phyloP scores from a whole-genome alignment of 2,113 vertebrate genomes.

The Pelecanoides urinatrix region DNA sequence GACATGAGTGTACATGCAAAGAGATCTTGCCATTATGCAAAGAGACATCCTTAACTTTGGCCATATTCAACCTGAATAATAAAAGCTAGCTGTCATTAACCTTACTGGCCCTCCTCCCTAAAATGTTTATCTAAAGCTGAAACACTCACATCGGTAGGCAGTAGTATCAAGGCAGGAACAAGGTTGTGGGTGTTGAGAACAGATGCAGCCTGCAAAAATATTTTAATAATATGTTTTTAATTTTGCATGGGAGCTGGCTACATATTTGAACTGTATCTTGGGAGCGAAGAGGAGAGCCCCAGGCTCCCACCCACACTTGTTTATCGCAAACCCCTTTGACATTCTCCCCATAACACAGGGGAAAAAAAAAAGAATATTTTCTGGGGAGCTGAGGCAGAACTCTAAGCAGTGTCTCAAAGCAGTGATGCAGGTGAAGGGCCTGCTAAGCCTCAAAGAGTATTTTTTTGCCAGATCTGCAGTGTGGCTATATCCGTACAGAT shows the following conservation, averaged over 20 bases:
- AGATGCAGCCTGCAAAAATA: constrained; percentile 35
- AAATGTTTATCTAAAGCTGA: neutral
- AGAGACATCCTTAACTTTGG: neutral
- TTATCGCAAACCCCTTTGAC: neutral
- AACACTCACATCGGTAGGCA: neutral
- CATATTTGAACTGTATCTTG: neutral
- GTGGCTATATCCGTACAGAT: neutral
- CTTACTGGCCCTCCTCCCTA: neutral
- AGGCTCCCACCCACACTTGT: constrained; percentile 5
- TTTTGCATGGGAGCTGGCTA: neutral
- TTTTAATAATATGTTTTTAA: constrained; percentile 20
- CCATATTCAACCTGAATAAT: neutral
- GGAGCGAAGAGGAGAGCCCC: neutral
- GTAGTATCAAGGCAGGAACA: neutral
- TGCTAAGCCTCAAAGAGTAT: neutral
- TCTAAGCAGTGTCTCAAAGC: neutral
- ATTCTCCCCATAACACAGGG: neutral
- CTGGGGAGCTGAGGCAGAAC: neutral
- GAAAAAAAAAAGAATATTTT: neutral
- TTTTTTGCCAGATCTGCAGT: neutral
- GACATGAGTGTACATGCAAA: neutral
- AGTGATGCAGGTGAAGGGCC: neutral
- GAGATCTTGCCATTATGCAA: neutral
- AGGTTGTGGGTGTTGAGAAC: constrained; percentile 37
- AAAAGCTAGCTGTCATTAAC: neutral